Base-by-base conservation (phyloP, 1,140 invertebrate species). In the Paraescarpia echinospica region DNA sequence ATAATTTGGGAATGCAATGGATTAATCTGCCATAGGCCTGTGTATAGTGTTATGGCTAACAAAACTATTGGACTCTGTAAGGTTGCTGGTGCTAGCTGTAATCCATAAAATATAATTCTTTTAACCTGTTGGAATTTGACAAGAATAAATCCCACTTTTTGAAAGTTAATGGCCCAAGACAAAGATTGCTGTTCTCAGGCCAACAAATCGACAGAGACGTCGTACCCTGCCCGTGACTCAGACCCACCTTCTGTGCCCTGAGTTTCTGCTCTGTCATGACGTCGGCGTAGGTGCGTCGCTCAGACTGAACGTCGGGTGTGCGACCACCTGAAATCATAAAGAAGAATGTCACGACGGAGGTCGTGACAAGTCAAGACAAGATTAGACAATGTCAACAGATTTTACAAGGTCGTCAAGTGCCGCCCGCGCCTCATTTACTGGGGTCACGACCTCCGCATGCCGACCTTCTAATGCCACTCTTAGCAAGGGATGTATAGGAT, bases 241-340 rank as follows among this genome's bases (percentile, higher is more conserved):
- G 89, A 41, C 92, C n/a, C 88, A 96, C 96, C 94, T 96, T 94
- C 92, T 96, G 94, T 93, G 95, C 94, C 59, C 94, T 94, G 0
- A 99, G 97, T 94, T 98, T 97, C 95, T 99, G 98, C 95, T 99
- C 99, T 95, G 97, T 97, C 98, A 99, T 99, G 96, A 99, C 99
- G 95, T 99, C 98, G n/a, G 98, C 98, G 95, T 98, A 99, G 1
- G 98, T 99, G 94, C 99, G 97, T 31, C 94, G 94, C 51, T 93
- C 92, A 14, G 98, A 98, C 93, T 98, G 97, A 93, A 98, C 97
- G 97, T 99, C 99, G 89, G 99, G 99, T 34, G 99, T 99, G 97
- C 99, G 99, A 22, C 99, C 99, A 96, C 99, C 98, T 99, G 97
- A 94, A 98, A 98, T 93, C 59, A 96, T 92, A 95, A 91, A 51